phyloP scores from a whole-genome alignment of 2,797 vertebrate species.

The Anguilla megastoma region DNA sequence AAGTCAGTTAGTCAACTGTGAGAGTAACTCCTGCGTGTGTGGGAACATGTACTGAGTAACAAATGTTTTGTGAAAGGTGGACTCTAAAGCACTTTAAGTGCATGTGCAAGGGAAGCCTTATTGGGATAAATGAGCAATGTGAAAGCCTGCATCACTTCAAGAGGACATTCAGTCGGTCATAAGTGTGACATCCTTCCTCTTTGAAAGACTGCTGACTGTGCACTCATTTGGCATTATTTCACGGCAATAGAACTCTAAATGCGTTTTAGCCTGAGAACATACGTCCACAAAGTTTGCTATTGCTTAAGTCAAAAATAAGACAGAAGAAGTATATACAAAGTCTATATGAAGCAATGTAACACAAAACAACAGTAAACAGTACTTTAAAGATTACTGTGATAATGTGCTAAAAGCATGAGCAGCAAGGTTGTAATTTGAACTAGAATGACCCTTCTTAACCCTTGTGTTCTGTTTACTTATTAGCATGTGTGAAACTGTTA shows the following conservation, averaged over 20 bases:
- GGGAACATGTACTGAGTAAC: neutral
- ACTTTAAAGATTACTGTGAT: neutral
- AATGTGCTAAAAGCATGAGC: neutral
- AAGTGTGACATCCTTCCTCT: slow-evolving; percentile 74
- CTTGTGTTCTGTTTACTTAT: too few relatives aligned
- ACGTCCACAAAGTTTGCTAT: neutral
- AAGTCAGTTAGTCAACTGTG: neutral
- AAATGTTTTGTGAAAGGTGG: neutral
- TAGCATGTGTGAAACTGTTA: too few relatives aligned
- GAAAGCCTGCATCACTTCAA: slow-evolving; percentile 57
- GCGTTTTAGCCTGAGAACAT: neutral
- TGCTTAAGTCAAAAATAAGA: neutral
- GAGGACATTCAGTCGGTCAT: slow-evolving; percentile 60
- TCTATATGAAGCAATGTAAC: neutral
- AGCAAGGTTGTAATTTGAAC: neutral
- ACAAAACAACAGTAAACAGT: neutral
- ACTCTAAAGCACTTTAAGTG: neutral
- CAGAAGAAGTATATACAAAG: neutral
- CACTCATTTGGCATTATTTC: slow-evolving; percentile 65
- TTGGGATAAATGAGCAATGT: slow-evolving; percentile 41
- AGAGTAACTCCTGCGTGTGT: neutral
- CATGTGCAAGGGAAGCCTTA: neutral
- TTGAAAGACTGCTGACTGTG: slow-evolving; percentile 32
- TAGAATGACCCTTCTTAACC: neutral
- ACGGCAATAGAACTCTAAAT: slow-evolving; percentile 19